Conservation (phyloP, 2,888 invertebrate species). For the Euproctis similis region DNA sequence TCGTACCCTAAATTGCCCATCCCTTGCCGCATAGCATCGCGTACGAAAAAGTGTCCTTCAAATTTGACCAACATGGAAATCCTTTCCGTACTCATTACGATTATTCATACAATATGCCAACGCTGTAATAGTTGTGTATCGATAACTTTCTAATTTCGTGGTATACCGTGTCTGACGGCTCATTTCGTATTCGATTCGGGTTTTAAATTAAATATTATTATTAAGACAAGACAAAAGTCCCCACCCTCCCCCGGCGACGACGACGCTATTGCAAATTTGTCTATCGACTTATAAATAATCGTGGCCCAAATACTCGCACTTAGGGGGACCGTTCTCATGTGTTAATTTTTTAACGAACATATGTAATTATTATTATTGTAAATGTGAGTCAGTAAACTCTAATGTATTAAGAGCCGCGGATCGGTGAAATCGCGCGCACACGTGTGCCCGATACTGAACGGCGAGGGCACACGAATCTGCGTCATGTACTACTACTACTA, state of each 20-base stretch:
- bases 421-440: constrained; percentile 43
- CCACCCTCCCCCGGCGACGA: constrained; percentile 13
- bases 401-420: constrained; percentile 38
- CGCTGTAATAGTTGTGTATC: constrained; percentile 19
- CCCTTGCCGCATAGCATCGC: too few relatives aligned
- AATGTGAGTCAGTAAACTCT: constrained; percentile 39
- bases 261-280: constrained; percentile 26
- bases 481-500: not conserved
- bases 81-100: too few relatives aligned
- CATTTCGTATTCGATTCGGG: constrained; percentile 39
- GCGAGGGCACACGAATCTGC: constrained; percentile 13
- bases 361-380: constrained; percentile 24
- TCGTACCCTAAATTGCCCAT: too few relatives aligned
- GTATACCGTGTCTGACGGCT: constrained; percentile 12
- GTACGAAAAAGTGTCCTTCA: too few relatives aligned
- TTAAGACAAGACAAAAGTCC: constrained; percentile 19
- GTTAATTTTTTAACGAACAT: constrained; percentile 9
- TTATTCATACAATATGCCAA: not conserved
- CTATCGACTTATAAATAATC: constrained; percentile 30
- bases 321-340: constrained; percentile 1
- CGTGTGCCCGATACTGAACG: constrained; percentile 38
- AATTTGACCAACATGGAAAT: too few relatives aligned
- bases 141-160: constrained; percentile 42
- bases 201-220: constrained; percentile 24
- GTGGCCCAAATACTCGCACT: constrained; percentile 25